These are phyloP conservation scores for Melipona quadrifasciata DNA, from an alignment of 1,140 invertebrate genomes.

Conservation along the genomic window DNA sequence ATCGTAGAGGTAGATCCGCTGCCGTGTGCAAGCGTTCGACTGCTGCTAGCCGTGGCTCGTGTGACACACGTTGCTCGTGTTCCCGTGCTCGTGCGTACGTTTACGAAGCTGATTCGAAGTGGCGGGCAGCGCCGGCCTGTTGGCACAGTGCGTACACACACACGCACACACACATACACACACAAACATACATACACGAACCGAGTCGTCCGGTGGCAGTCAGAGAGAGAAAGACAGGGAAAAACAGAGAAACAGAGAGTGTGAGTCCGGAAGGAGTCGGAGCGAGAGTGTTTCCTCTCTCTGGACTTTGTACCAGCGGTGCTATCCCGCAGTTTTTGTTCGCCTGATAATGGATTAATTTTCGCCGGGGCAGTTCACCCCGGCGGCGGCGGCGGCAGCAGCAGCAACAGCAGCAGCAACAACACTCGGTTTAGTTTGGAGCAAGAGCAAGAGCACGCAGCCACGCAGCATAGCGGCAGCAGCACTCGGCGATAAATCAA, in stretches of 20 bases:
- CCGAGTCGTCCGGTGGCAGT: background rate
- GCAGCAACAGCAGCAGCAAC: slow-evolving; percentile 25
- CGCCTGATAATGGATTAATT: slow-evolving; percentile 70
- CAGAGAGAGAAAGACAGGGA: background rate
- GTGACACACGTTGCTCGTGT: slow-evolving; percentile 43
- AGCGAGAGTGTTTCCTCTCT: background rate
- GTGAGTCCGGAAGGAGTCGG: slow-evolving; percentile 26
- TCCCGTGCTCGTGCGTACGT: slow-evolving; percentile 13
- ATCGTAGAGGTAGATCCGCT: slow-evolving; percentile 15
- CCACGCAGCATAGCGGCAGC: slow-evolving; percentile 31
- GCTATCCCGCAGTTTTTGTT: slow-evolving; percentile 22
- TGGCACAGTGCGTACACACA: background rate
- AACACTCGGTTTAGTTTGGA: slow-evolving; percentile 37
- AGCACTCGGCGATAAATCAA: slow-evolving; percentile 64
- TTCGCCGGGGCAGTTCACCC: slow-evolving; percentile 51
- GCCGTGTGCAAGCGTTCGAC: slow-evolving; percentile 33
- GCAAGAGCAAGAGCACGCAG: slow-evolving; percentile 1
- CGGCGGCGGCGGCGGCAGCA: slow-evolving; percentile 25
- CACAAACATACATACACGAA: background rate
- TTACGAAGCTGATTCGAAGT: slow-evolving; percentile 63
- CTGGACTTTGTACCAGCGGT: background rate
- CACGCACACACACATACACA: too few species aligned
- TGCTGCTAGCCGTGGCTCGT: background rate
- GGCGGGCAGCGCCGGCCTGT: background rate
- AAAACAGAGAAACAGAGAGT: background rate